A percentile compares a stretch with the other conserved stretches of the same genome.
Conservation (phyloP, 2,888 invertebrate species). For the Cheilosia scutellata region DNA sequence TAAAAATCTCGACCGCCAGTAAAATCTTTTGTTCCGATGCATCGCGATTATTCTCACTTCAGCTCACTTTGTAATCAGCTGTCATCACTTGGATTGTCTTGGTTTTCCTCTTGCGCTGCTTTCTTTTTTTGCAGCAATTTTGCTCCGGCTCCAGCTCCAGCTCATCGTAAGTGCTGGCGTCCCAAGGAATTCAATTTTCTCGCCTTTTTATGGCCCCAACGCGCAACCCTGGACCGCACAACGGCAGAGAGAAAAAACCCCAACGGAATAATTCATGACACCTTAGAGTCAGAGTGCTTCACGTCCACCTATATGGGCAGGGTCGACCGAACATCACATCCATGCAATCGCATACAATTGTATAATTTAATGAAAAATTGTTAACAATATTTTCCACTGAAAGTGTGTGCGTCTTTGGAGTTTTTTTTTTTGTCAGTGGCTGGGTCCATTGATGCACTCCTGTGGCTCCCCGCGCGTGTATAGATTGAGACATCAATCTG, state of each 20-base stretch:
- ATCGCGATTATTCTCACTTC: slow-evolving; percentile 68
- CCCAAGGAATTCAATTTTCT: slow-evolving; percentile 73
- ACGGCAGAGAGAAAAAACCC: slow-evolving; percentile 32
- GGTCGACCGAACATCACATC: slow-evolving; percentile 59
- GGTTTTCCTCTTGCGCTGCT: slow-evolving; percentile 26
- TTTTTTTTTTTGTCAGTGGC: slow-evolving; percentile 5
- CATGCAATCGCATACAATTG: slow-evolving; percentile 36
- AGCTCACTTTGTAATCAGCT: slow-evolving; percentile 70
- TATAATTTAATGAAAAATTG: slow-evolving; percentile 74
- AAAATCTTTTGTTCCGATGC: slow-evolving; percentile 70
- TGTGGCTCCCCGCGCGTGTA: slow-evolving; percentile 39
- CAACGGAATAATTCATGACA: slow-evolving; percentile 74
- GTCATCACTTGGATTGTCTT: slow-evolving; percentile 66
- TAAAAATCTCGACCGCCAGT: slow-evolving; percentile 49
- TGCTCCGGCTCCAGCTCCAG: slow-evolving; percentile 19
- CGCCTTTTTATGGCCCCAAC: slow-evolving; percentile 71
- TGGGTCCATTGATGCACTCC: slow-evolving; percentile 53
- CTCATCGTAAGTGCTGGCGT: slow-evolving; percentile 67
- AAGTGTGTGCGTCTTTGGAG: slow-evolving; percentile 15
- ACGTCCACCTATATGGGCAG: slow-evolving; percentile 68
- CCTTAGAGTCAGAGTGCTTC: slow-evolving; percentile 43
- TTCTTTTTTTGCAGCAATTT: slow-evolving; percentile 44
- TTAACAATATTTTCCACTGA: slow-evolving; percentile 70
- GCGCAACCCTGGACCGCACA: slow-evolving; percentile 59
- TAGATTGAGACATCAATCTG: slow-evolving; percentile 75